Evolutionary conservation across 1,140 invertebrate species (phyloP).

Genomic region (Palaemon carinicauda): DNA sequence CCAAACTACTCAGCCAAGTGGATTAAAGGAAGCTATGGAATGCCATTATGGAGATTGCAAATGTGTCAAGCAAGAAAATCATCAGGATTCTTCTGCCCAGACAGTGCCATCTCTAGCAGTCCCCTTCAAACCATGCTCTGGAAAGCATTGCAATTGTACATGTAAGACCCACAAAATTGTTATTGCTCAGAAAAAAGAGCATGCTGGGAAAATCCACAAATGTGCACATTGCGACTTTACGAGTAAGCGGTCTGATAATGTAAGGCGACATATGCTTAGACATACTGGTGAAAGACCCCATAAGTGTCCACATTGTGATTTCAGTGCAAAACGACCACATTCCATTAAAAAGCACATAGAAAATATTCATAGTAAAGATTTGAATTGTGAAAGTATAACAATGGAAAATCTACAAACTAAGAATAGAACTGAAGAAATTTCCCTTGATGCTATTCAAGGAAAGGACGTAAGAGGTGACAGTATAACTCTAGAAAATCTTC

Average conservation of each 20-base stretch:
- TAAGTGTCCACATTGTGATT: constrained; percentile 49
- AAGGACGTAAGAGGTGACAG: constrained; percentile 30
- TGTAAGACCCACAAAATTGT: constrained; percentile 52
- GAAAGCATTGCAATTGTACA: constrained; percentile 48
- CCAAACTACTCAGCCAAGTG: constrained; percentile 10
- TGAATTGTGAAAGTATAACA: constrained; percentile 21
- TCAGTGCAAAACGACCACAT: constrained; percentile 48
- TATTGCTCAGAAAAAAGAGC: constrained; percentile 42
- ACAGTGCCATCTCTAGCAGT: neutral
- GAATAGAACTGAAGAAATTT: neutral
- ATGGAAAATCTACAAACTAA: neutral
- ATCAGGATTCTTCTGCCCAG: neutral
- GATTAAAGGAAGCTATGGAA: constrained; percentile 45
- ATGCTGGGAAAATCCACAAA: constrained; percentile 46
- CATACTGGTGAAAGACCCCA: constrained; percentile 46
- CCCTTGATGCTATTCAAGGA: constrained; percentile 25
- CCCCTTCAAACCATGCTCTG: constrained; percentile 29
- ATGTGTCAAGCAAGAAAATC: constrained; percentile 40
- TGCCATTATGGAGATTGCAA: constrained; percentile 51
- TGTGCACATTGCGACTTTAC: constrained; percentile 45
- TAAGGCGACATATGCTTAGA: constrained; percentile 39
- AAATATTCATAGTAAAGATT: constrained; percentile 46
- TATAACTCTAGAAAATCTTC: constrained; percentile 29
- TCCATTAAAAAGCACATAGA: constrained; percentile 49
- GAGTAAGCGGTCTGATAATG: constrained; percentile 51